Base-by-base conservation (phyloP, 2,797 vertebrate genomes). In the Heterohyrax brucei region DNA sequence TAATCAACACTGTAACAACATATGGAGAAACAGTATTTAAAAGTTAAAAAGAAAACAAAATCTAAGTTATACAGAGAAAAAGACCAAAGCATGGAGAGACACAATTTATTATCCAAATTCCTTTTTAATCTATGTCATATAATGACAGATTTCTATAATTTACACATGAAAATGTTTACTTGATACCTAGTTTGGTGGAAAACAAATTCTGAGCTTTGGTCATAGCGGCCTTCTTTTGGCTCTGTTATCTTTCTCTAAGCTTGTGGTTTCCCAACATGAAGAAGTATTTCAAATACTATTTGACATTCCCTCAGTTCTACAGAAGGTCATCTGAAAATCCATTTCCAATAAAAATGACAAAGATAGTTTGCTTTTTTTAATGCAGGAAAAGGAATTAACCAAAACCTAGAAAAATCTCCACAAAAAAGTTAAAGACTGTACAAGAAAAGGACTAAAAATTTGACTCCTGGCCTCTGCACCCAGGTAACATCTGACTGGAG, bases 131-230 rank as follows among this genome's bases (percentile, higher is more conserved):
- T 68, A 96, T 76, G 82, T 26, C 21, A 28, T 82, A 22, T 53
- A 48, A 96, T 73, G 59, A 77, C 26, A 93, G 22, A 33, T 61
- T 95, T 89, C 78, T 59, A 72, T 91, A 94, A 94, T 86, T 94
- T 73, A 46, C 19, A 83, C 81, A 77, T 61, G 26, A 83, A 12
- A 89, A 77, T 89, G 80, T 88, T 93, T 91, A 91, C 48, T 91
- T 80, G 26, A 90, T n/a, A 10, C 66, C 79, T 91, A 19, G 7
- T 95, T 94, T 92, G 59, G 72, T 62, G 62, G 44, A 76, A 85
- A 76, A 85, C 48, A 79, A 96, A 72, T 78, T 28, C 50, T 79
- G 73, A 95, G 66, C 85, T 91, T 26, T 14, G 22, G 64, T 7
- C 33, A n/a, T 44, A 70, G 66, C 46, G 88, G 44, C 75, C 61